A percentile compares a stretch with the other conserved stretches of the same genome.
Conservation (phyloP, 2,888 invertebrate genomes). For the Rhopalosiphum nymphaeae region DNA sequence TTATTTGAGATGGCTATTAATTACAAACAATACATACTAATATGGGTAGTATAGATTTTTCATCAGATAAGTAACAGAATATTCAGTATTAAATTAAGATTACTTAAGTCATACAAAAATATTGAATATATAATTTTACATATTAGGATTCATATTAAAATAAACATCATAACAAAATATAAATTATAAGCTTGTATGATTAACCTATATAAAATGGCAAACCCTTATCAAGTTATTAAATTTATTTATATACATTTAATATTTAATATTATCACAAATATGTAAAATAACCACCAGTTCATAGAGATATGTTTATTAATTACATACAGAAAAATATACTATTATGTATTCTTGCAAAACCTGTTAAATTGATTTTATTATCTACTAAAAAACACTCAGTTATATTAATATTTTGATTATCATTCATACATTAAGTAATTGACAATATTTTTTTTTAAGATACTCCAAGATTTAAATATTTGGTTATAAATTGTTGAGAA, state of each 20-base stretch:
- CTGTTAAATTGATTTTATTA: neutral
- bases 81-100: neutral
- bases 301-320: constrained; percentile 1
- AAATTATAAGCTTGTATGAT: constrained; percentile 26
- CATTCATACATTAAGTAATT: constrained; percentile 8
- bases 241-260: constrained; percentile 15
- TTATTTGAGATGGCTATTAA: neutral
- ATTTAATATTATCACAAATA: constrained; percentile 54
- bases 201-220: neutral
- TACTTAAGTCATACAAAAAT: neutral
- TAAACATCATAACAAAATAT: neutral
- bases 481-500: neutral
- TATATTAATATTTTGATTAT: neutral
- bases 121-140: neutral
- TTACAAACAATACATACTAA: neutral
- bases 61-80: neutral
- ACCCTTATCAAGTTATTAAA: constrained; percentile 21
- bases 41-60: neutral
- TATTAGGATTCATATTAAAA: neutral
- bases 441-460: neutral
- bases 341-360: neutral
- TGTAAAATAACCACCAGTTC: constrained; percentile 23
- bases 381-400: constrained; percentile 8
- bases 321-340: too few relatives aligned
- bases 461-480: neutral